These are phyloP conservation scores for Hylyphantes graminicola DNA, from an alignment of 1,140 invertebrate genomes.

Conservation along the genomic window DNA sequence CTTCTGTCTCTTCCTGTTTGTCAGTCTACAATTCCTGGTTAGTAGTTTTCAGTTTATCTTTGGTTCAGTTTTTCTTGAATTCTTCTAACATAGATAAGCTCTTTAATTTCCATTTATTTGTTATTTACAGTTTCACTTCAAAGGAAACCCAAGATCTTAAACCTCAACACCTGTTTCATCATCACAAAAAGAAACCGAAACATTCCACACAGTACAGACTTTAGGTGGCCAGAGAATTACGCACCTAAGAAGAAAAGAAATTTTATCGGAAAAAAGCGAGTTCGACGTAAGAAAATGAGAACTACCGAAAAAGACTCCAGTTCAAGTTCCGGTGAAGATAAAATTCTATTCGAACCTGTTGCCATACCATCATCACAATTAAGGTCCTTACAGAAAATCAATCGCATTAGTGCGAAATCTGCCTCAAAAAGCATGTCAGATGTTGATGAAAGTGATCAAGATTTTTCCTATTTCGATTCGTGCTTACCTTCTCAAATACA, in stretches of 20 bases:
- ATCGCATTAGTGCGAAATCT: neutral
- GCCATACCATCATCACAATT: constrained; percentile 31
- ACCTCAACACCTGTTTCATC: constrained; percentile 4
- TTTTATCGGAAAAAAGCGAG: constrained; percentile 32
- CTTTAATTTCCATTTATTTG: neutral
- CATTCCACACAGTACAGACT: constrained; percentile 6
- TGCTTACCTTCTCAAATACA: neutral
- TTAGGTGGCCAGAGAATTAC: constrained; percentile 14
- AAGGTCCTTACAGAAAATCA: constrained; percentile 15
- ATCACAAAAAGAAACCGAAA: constrained; percentile 5
- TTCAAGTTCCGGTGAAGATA: constrained; percentile 40
- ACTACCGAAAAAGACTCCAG: constrained; percentile 7
- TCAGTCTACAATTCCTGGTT: constrained; percentile 20
- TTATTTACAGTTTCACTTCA: constrained; percentile 4
- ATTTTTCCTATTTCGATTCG: neutral
- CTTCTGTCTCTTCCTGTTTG: constrained; percentile 24
- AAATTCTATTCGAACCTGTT: constrained; percentile 32
- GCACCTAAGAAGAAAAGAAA: constrained; percentile 13
- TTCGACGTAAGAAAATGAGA: constrained; percentile 24
- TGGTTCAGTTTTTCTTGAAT: neutral
- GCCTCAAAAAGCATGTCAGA: constrained; percentile 25
- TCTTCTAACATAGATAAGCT: too few species aligned
- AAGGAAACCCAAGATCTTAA: constrained; percentile 21
- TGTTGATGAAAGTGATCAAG: constrained; percentile 30
- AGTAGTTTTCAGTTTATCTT: neutral